Evolutionary conservation across 2,888 invertebrate species (phyloP).

Genomic region (Nemapogon koenigi): DNA sequence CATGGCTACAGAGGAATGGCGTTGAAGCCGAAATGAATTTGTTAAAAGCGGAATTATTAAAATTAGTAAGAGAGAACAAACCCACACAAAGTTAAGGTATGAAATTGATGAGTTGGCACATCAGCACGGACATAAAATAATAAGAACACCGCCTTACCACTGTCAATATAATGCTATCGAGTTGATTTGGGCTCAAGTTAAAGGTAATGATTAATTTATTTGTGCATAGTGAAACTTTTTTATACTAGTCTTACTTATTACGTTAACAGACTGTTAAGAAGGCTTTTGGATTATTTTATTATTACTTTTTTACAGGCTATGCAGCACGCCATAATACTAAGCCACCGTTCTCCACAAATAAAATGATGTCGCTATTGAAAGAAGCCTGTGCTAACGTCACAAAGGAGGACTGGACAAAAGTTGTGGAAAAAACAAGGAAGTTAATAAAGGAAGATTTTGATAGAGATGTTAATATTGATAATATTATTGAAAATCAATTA

Average conservation of each 20-base stretch:
- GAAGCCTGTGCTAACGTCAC: conserved; percentile 7
- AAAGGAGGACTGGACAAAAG: conserved; percentile 4
- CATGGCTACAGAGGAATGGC: neutral
- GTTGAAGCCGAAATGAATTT: neutral
- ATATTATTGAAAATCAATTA: conserved; percentile 2
- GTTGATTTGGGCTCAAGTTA: neutral
- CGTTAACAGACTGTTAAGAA: too few relatives aligned
- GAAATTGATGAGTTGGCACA: neutral
- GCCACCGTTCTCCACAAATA: conserved; percentile 11
- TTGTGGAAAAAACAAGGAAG: conserved; percentile 3
- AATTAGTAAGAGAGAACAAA: neutral
- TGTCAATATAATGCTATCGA: conserved; percentile 1
- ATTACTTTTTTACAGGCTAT: conserved; percentile 11
- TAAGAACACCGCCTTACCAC: neutral
- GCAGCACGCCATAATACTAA: conserved; percentile 13
- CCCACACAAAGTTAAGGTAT: neutral
- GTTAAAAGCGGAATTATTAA: neutral
- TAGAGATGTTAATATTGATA: conserved; percentile 1
- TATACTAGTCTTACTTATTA: too few relatives aligned
- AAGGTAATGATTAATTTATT: too few relatives aligned
- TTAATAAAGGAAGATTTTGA: conserved; percentile 1
- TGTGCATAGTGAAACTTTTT: too few relatives aligned
- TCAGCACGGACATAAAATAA: neutral
- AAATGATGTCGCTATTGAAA: conserved; percentile 13
- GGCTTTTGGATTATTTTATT: too few relatives aligned